Percentiles rank a stretch among this genome's conserved stretches.
Conservation (phyloP, 2,113 vertebrate species). For the Trachemys scripta region DNA sequence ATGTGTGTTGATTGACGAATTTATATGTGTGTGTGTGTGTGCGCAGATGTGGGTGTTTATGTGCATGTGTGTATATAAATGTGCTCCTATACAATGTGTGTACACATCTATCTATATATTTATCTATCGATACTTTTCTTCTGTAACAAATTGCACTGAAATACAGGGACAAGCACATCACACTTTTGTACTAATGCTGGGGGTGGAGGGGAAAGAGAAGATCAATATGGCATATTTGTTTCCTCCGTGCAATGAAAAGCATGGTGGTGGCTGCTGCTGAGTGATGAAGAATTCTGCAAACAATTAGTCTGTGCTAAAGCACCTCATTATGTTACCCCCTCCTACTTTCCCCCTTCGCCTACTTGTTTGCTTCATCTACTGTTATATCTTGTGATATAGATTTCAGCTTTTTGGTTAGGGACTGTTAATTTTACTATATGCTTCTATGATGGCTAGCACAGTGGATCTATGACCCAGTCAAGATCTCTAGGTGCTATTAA, state of each 20-base stretch:
- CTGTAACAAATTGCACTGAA: constrained; percentile 21
- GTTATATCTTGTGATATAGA: not conserved
- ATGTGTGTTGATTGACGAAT: accelerated
- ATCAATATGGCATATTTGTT: not conserved
- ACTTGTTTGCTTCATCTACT: not conserved
- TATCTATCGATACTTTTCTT: not conserved
- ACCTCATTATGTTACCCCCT: not conserved
- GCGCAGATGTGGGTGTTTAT: accelerated
- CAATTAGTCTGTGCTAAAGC: not conserved
- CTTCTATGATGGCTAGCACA: not conserved
- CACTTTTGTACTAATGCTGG: constrained; percentile 39
- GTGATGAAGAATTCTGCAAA: not conserved
- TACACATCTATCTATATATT: not conserved
- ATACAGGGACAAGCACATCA: not conserved
- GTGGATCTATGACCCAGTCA: not conserved
- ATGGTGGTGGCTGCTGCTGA: not conserved
- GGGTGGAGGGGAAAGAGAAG: not conserved
- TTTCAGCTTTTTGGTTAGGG: not conserved
- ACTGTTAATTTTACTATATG: not conserved
- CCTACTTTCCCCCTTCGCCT: not conserved
- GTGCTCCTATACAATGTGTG: not conserved
- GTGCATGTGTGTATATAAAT: not conserved
- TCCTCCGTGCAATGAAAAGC: not conserved
- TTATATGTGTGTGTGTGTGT: accelerated
- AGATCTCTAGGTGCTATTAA: not conserved